phyloP scores from a whole-genome alignment of 1,140 invertebrate species.

The Pantala flavescens region DNA sequence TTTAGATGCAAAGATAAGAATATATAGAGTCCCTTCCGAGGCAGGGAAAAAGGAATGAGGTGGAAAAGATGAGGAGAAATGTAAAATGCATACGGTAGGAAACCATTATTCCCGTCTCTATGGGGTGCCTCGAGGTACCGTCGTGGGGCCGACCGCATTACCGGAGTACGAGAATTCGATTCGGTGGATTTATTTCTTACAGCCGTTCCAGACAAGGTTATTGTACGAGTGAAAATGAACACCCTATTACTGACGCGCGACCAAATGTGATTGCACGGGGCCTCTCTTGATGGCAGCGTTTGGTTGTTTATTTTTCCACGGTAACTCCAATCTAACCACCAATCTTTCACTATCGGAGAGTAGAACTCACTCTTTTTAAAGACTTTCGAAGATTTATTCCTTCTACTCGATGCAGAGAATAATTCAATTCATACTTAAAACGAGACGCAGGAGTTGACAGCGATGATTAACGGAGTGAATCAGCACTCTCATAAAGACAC shows the following conservation, averaged over 20 bases:
- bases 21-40: too few species aligned
- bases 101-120: not conserved
- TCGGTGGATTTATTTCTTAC: not conserved
- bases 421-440: not conserved
- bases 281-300: not conserved
- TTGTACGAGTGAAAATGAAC: slow-evolving; percentile 5
- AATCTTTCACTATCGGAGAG: not conserved
- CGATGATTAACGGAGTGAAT: too few species aligned
- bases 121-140: not conserved
- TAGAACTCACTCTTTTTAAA: not conserved
- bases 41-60: too few species aligned
- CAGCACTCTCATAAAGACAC: too few species aligned
- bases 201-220: not conserved
- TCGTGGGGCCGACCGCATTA: not conserved
- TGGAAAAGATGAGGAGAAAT: too few species aligned
- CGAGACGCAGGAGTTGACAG: not conserved
- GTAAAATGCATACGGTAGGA: too few species aligned
- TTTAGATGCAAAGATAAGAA: too few species aligned
- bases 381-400: not conserved
- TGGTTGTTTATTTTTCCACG: not conserved
- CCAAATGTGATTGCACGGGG: not conserved
- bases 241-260: not conserved
- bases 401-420: not conserved
- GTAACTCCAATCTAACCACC: not conserved
- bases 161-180: not conserved